Evolutionary conservation across 2,797 vertebrate species (phyloP).

Genomic region (Silurus lanzhouensis): DNA sequence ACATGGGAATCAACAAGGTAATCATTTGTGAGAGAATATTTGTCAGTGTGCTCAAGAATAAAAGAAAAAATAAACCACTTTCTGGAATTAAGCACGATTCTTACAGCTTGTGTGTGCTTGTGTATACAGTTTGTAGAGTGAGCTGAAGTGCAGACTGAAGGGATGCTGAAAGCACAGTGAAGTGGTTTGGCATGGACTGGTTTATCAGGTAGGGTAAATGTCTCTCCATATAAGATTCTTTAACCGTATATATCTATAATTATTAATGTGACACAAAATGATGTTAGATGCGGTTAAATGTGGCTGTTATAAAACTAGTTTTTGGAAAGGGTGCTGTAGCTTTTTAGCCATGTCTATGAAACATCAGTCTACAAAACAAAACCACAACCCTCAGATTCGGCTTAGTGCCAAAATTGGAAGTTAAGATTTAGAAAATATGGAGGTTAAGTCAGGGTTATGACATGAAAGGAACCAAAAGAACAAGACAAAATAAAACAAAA

Average conservation of each 20-base stretch:
- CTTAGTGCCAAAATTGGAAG: not conserved
- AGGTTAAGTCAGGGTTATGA: slow-evolving; percentile 16
- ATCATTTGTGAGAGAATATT: slow-evolving; percentile 8
- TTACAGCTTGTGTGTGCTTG: slow-evolving; percentile 17
- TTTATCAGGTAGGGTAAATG: slow-evolving; percentile 42
- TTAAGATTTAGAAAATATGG: not conserved
- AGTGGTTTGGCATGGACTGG: slow-evolving; percentile 8
- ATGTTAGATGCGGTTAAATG: too few species aligned
- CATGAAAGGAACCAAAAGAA: not conserved
- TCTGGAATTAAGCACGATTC: slow-evolving; percentile 40
- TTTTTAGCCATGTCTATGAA: not conserved
- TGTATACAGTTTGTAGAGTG: slow-evolving; percentile 31
- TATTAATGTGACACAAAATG: not conserved
- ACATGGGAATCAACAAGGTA: slow-evolving; percentile 28
- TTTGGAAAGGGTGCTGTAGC: not conserved
- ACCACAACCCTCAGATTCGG: not conserved
- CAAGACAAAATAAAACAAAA: slow-evolving; percentile 6
- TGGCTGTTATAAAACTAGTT: not conserved
- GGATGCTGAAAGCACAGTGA: slow-evolving; percentile 11
- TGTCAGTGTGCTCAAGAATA: not conserved
- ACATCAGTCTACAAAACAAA: slow-evolving; percentile 17
- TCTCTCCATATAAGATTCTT: not conserved
- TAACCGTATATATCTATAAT: not conserved
- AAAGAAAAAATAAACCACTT: slow-evolving; percentile 20
- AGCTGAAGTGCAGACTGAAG: slow-evolving; percentile 1